Conservation (phyloP, 2,797 vertebrate genomes). For the Gambusia yucatana region DNA sequence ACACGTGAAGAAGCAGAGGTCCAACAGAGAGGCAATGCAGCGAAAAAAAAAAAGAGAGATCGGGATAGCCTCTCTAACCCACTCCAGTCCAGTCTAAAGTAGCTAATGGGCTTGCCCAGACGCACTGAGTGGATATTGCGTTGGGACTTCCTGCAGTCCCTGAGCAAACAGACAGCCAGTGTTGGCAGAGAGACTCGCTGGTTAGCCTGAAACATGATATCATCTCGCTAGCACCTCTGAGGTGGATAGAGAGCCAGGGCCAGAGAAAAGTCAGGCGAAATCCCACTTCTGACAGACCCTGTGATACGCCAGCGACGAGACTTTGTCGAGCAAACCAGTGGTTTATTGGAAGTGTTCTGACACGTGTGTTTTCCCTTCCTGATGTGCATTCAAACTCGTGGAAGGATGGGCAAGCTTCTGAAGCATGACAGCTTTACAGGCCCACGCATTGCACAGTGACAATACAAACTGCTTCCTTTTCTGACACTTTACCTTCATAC, state of each 20-base stretch:
- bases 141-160: slow-evolving; percentile 78
- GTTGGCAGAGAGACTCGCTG: slow-evolving; percentile 66
- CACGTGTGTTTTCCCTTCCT: slow-evolving; percentile 4
- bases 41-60: slow-evolving; percentile 35
- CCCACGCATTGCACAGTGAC: slow-evolving; percentile 2
- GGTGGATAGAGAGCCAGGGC: slow-evolving; percentile 39
- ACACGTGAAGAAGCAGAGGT: slow-evolving; percentile 31
- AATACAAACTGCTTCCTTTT: slow-evolving; percentile 14
- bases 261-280: slow-evolving; percentile 7
- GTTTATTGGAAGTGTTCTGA: slow-evolving; percentile 22
- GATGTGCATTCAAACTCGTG: slow-evolving; percentile 17
- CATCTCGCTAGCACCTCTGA: slow-evolving; percentile 59
- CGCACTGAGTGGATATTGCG: slow-evolving; percentile 79
- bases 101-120: slow-evolving; percentile 79
- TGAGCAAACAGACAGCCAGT: slow-evolving; percentile 71
- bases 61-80: slow-evolving; percentile 62
- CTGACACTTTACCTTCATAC: slow-evolving; percentile 9
- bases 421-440: slow-evolving; percentile 11
- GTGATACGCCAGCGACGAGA: slow-evolving; percentile 36
- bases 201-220: slow-evolving; percentile 74
- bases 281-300: slow-evolving; percentile 28
- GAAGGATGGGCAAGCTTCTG: slow-evolving; percentile 2
- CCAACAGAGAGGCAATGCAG: slow-evolving; percentile 41
- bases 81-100: slow-evolving; percentile 69
- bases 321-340: slow-evolving; percentile 31